phyloP scores from a whole-genome alignment of 2,113 vertebrate species.

The Halcyon senegalensis region DNA sequence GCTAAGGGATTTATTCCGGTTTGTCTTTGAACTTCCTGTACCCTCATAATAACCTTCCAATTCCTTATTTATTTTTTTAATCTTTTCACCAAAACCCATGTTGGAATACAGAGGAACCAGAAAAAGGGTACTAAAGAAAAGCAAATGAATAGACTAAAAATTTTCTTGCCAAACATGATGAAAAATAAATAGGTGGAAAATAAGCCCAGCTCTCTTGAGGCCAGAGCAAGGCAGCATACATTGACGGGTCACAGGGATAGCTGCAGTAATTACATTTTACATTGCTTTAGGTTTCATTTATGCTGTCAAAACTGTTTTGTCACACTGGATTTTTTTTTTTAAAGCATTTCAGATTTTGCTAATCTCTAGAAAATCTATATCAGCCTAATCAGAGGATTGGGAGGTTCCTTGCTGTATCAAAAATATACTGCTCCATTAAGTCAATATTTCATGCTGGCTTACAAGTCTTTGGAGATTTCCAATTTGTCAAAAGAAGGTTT shows the following conservation, averaged over 20 bases:
- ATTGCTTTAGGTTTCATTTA: conserved; percentile 59
- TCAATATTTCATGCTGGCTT: conserved; percentile 64
- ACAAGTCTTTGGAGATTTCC: conserved; percentile 58
- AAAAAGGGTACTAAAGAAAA: not conserved
- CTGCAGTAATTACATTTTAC: conserved; percentile 66
- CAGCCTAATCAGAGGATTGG: conserved; percentile 59
- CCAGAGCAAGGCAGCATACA: not conserved
- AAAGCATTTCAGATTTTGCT: conserved; percentile 68
- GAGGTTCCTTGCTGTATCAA: conserved; percentile 52
- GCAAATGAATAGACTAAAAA: conserved; percentile 26
- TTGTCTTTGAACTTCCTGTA: not conserved
- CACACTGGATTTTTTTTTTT: conserved; percentile 48
- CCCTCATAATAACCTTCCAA: not conserved
- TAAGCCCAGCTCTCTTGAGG: conserved; percentile 25
- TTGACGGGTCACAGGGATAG: conserved; percentile 14
- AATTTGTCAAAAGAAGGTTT: conserved; percentile 49
- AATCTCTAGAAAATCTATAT: conserved; percentile 66
- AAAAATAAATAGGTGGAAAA: conserved; percentile 41
- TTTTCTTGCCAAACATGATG: conserved; percentile 31
- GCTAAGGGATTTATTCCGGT: conserved; percentile 35
- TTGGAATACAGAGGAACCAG: not conserved
- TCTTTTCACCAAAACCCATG: not conserved
- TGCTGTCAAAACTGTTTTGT: conserved; percentile 69
- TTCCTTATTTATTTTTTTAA: not conserved
- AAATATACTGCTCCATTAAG: conserved; percentile 67